Evolutionary conservation across 2,797 vertebrate species (phyloP).

Genomic region (Steatocranus sp.): DNA sequence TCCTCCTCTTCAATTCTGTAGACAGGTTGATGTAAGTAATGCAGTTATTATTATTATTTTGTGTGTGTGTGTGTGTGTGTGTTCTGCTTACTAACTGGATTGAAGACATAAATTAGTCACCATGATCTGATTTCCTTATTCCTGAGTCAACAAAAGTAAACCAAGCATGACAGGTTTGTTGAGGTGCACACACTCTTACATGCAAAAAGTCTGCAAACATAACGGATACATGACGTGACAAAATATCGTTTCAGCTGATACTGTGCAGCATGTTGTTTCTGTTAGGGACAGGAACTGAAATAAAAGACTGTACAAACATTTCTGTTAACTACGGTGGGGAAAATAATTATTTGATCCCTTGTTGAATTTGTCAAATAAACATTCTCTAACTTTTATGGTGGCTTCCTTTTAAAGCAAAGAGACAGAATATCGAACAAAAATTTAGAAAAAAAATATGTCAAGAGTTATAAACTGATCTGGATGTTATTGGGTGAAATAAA

Average conservation of each 20-base stretch:
- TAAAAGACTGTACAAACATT: not conserved
- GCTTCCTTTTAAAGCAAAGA: not conserved
- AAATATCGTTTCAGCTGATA: not conserved
- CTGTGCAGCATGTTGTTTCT: not conserved
- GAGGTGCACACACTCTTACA: not conserved
- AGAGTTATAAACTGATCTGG: not conserved
- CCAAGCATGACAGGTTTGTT: not conserved
- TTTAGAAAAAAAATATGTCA: not conserved
- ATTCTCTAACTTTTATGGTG: not conserved
- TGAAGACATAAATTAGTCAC: not conserved
- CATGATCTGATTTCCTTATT: not conserved
- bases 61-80: not conserved
- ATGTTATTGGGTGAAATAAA: not conserved
- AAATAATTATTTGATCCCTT: not conserved
- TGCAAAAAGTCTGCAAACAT: not conserved
- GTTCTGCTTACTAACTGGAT: not conserved
- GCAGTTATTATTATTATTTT: not conserved
- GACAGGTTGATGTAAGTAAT: not conserved
- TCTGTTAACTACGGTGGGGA: not conserved
- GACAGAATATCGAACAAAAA: not conserved
- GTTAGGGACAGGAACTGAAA: not conserved
- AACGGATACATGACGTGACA: not conserved
- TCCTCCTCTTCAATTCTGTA: slow-evolving; percentile 88
- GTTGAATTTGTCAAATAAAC: not conserved
- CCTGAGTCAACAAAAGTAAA: not conserved